Conservation (phyloP, 2,113 vertebrate genomes). For the Trichomycterus rosablanca region DNA sequence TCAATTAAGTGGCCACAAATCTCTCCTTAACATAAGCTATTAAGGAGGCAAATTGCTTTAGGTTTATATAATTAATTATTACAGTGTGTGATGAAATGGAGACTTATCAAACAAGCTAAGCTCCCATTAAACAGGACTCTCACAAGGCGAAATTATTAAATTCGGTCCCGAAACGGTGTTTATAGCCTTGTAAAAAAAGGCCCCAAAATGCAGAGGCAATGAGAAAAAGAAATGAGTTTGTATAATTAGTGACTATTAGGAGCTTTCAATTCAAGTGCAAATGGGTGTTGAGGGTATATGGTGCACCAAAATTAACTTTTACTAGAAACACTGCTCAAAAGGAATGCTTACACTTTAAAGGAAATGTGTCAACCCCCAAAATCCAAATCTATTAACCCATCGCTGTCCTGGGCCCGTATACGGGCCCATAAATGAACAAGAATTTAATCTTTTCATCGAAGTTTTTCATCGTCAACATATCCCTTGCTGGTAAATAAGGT, state of each 20-base stretch:
- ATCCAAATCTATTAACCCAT: constrained; percentile 71
- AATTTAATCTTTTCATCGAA: too few species aligned
- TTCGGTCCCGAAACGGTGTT: constrained; percentile 62
- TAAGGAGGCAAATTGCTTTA: constrained; percentile 71
- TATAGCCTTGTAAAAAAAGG: constrained; percentile 63
- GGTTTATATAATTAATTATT: constrained; percentile 79
- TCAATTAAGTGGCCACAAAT: constrained; percentile 71
- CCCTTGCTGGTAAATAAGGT: too few species aligned
- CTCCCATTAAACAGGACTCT: constrained; percentile 71
- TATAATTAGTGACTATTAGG: constrained; percentile 75
- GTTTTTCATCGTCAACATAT: too few species aligned
- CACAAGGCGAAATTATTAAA: constrained; percentile 70
- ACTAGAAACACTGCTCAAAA: constrained; percentile 49
- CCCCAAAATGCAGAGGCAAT: constrained; percentile 58
- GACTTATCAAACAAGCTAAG: constrained; percentile 73
- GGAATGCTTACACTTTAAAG: constrained; percentile 65
- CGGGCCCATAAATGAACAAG: too few species aligned
- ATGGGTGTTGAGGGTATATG: constrained; percentile 26
- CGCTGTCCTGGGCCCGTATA: neutral
- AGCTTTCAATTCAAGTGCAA: constrained; percentile 67
- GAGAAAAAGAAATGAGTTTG: constrained; percentile 70
- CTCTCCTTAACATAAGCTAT: constrained; percentile 69
- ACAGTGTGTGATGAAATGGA: constrained; percentile 73
- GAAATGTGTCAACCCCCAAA: constrained; percentile 58
- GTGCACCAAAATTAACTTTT: constrained; percentile 48